Percentiles rank a stretch among this genome's conserved stretches.
Evolutionary conservation across 1,140 invertebrate genomes (phyloP).

Genomic region (Drosophila setifemur): DNA sequence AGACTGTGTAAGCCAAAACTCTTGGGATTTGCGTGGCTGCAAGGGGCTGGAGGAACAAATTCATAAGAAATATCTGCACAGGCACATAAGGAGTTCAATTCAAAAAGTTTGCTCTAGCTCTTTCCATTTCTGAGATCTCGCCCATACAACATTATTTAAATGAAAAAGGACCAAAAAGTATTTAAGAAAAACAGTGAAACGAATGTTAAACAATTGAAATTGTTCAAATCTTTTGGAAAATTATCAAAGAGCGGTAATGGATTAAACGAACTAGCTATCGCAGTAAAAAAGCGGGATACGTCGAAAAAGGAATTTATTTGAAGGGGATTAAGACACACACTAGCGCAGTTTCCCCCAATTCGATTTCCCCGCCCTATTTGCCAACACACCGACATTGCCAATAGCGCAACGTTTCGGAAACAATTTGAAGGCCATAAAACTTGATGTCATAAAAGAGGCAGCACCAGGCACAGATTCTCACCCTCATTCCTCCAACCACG

Average conservation of each 20-base stretch:
- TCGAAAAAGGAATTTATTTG: neutral
- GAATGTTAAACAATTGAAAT: conserved; percentile 51
- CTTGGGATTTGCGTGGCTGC: no score
- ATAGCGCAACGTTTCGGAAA: conserved; percentile 74
- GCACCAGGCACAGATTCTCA: conserved; percentile 47
- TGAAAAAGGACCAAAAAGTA: neutral
- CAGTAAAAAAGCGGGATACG: conserved; percentile 1
- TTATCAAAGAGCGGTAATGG: conserved; percentile 45
- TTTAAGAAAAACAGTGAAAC: conserved; percentile 19
- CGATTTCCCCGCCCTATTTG: conserved; percentile 5
- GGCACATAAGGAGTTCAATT: no score
- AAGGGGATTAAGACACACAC: conserved; percentile 3
- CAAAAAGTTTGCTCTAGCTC: no score
- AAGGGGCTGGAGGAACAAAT: no score
- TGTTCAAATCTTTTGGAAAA: conserved; percentile 59
- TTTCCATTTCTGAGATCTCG: no score
- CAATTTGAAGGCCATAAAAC: conserved; percentile 79
- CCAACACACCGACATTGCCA: conserved; percentile 30
- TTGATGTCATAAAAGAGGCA: conserved; percentile 64
- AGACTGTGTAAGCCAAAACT: no score
- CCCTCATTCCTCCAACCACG: neutral
- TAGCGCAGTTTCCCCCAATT: neutral
- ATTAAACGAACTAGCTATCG: conserved; percentile 57
- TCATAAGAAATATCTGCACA: no score
- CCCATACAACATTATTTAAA: no score